These are phyloP conservation scores for Gallinago stenura DNA, from an alignment of 2,797 vertebrate genomes.

Conservation along the genomic window DNA sequence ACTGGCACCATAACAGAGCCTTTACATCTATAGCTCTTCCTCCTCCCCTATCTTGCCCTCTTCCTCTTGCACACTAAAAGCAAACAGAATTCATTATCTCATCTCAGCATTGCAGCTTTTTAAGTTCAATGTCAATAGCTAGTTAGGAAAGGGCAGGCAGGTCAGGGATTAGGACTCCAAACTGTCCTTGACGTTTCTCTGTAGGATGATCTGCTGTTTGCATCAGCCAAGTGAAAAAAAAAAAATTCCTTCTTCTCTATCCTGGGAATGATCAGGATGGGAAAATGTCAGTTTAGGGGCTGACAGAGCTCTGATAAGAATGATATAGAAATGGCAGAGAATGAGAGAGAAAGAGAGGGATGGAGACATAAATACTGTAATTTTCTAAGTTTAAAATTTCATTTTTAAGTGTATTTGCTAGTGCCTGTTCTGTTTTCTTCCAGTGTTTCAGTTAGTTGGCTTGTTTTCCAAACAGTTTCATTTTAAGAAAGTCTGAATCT, in stretches of 20 bases:
- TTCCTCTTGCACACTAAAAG: constrained; percentile 35
- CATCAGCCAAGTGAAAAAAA: constrained; percentile 70
- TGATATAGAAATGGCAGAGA: constrained; percentile 65
- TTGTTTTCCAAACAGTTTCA: constrained; percentile 42
- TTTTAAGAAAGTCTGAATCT: constrained; percentile 70
- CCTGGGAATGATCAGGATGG: constrained; percentile 82
- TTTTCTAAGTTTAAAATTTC: constrained; percentile 58
- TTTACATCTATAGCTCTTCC: constrained; percentile 21
- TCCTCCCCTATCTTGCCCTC: not conserved
- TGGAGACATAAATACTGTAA: constrained; percentile 52
- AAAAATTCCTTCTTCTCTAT: constrained; percentile 75
- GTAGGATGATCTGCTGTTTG: constrained; percentile 78
- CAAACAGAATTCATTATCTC: constrained; percentile 79
- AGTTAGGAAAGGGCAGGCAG: constrained; percentile 78
- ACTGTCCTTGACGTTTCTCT: constrained; percentile 81
- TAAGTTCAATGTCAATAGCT: constrained; percentile 84
- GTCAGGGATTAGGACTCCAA: constrained; percentile 82
- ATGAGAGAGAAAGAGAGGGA: not conserved
- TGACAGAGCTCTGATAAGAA: constrained; percentile 84
- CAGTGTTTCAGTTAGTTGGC: not conserved
- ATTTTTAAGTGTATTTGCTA: constrained; percentile 49
- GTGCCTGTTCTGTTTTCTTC: constrained; percentile 36
- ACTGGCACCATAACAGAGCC: not conserved
- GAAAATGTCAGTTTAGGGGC: constrained; percentile 84
- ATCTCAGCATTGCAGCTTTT: constrained; percentile 68